Evolutionary conservation across 2,888 invertebrate genomes (phyloP).

Genomic region (Rotaria socialis): DNA sequence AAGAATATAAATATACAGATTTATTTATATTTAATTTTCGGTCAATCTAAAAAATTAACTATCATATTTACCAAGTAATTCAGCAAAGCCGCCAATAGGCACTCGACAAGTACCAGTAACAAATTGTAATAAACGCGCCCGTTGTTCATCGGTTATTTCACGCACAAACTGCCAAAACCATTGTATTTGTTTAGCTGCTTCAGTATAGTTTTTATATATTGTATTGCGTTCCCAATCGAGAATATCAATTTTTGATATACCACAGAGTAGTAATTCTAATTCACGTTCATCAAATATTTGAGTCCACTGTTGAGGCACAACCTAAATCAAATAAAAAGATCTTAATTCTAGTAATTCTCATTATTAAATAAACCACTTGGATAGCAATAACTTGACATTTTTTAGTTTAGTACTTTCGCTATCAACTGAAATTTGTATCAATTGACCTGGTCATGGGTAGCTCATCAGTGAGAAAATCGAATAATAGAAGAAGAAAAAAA

Average conservation of each 20-base stretch:
- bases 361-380: too few species aligned
- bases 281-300: slow-evolving; percentile 93
- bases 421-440: too few species aligned
- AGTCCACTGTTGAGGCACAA: slow-evolving; percentile 41
- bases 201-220: slow-evolving; percentile 91
- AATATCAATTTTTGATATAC: slow-evolving; percentile 91
- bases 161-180: slow-evolving; percentile 97
- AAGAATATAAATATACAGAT: background rate
- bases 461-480: too few species aligned
- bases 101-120: slow-evolving; percentile 98
- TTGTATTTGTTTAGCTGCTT: slow-evolving; percentile 83
- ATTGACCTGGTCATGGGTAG: too few species aligned
- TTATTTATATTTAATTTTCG: too few species aligned
- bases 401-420: too few species aligned
- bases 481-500: too few species aligned
- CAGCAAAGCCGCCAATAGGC: slow-evolving; percentile 96
- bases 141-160: slow-evolving; percentile 92
- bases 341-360: too few species aligned
- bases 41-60: slow-evolving; percentile 32
- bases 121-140: slow-evolving; percentile 88
- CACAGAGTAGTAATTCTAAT: slow-evolving; percentile 88
- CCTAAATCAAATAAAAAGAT: background rate
- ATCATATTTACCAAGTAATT: slow-evolving; percentile 78
- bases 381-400: too few species aligned
- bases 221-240: slow-evolving; percentile 89